phyloP scores from a whole-genome alignment of 1,140 invertebrate genomes.

The Cardiocondyla obscurior region DNA sequence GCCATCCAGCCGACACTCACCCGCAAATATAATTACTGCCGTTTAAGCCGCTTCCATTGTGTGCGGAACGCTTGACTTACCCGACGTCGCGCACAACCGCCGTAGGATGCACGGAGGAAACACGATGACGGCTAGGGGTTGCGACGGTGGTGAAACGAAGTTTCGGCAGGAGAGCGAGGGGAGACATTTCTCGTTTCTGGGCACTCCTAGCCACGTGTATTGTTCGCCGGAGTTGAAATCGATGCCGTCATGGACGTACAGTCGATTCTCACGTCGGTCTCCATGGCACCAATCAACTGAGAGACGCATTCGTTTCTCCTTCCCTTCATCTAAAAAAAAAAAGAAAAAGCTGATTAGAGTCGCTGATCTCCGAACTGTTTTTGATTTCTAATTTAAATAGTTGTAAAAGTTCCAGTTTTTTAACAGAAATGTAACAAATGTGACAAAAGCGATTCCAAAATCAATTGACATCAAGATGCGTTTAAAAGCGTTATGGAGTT shows the following conservation, averaged over 20 bases:
- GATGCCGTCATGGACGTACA: conserved; percentile 63
- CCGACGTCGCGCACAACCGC: conserved; percentile 73
- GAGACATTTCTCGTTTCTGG: conserved; percentile 59
- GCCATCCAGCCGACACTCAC: conserved; percentile 76
- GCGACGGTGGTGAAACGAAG: conserved; percentile 31
- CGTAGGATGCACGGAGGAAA: conserved; percentile 60
- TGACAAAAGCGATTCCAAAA: not conserved
- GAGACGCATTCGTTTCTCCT: conserved; percentile 35
- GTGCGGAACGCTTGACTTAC: conserved; percentile 81
- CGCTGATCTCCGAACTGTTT: not conserved
- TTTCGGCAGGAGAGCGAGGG: conserved; percentile 47
- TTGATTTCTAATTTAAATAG: not conserved
- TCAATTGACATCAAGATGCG: not conserved
- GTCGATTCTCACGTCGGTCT: conserved; percentile 65
- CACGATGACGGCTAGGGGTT: conserved; percentile 31
- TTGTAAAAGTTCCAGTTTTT: no score
- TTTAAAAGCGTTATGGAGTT: conserved; percentile 49
- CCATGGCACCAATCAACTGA: conserved; percentile 51
- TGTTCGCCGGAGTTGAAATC: conserved; percentile 65
- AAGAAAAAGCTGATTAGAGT: conserved; percentile 14
- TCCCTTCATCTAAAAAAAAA: no score
- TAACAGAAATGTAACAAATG: not conserved
- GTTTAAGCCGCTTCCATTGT: conserved; percentile 83
- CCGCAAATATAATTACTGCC: conserved; percentile 83
- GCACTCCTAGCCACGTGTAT: conserved; percentile 66